phyloP scores from a whole-genome alignment of 2,113 vertebrate genomes.

The Gnathonemus longibarbis region DNA sequence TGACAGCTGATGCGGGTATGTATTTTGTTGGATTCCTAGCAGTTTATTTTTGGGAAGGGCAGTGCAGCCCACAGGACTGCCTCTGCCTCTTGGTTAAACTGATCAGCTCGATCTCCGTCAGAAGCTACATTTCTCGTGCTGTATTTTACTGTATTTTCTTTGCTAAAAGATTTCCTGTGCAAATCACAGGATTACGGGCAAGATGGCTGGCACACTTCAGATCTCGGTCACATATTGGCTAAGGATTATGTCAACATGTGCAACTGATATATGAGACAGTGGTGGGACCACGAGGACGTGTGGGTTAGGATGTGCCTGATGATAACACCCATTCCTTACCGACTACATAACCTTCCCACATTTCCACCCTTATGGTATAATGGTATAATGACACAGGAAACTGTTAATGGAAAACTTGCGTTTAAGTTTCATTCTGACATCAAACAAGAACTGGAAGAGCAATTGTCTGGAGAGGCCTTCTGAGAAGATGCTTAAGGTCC shows the following conservation, averaged over 20 bases:
- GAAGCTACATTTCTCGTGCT: background rate
- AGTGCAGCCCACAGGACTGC: background rate
- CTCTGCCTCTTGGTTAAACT: background rate
- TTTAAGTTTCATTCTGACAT: background rate
- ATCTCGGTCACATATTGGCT: background rate
- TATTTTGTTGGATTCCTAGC: background rate
- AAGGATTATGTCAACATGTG: background rate
- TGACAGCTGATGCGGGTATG: background rate
- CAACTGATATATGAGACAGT: background rate
- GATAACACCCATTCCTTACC: background rate
- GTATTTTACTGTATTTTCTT: background rate
- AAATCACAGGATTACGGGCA: background rate
- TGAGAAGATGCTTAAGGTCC: background rate
- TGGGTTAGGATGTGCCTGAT: background rate
- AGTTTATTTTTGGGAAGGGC: background rate
- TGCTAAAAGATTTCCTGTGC: background rate
- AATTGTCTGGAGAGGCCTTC: background rate
- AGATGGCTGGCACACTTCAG: background rate
- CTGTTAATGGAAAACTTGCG: constrained; percentile 34
- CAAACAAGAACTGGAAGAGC: background rate
- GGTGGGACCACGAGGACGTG: background rate
- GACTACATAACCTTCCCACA: background rate
- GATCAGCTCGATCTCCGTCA: background rate
- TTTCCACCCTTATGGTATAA: background rate
- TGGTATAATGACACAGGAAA: background rate